Conservation (phyloP, 2,113 vertebrate species). For the Cepphus grylle region DNA sequence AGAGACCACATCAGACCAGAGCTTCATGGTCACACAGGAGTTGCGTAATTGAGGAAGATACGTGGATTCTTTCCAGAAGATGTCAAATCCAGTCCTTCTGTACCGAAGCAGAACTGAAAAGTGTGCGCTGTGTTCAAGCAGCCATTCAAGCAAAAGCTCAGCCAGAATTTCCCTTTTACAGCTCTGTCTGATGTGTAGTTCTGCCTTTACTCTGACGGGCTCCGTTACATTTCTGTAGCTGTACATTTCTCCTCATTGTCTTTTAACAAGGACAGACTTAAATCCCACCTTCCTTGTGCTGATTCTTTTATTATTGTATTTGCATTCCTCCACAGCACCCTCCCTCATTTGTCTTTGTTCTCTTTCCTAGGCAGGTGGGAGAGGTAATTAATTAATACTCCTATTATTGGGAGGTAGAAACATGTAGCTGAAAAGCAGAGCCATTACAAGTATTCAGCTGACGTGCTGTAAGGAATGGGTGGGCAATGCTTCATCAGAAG, state of each 20-base stretch:
- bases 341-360: not conserved
- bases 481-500: not conserved
- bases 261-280: not conserved
- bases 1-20: conserved; percentile 6
- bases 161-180: not conserved
- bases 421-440: not conserved
- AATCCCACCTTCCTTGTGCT: not conserved
- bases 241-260: not conserved
- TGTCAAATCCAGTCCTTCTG: conserved; percentile 40
- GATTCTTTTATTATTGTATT: not conserved
- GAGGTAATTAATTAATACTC: not conserved
- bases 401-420: not conserved
- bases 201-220: not conserved
- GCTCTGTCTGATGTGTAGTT: not conserved
- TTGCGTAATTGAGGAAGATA: conserved; percentile 1
- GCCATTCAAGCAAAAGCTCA: not conserved
- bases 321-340: not conserved
- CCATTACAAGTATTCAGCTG: not conserved
- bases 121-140: not conserved
- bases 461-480: not conserved
- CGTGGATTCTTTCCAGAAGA: conserved; percentile 36
- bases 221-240: not conserved
- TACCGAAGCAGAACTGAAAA: not conserved
- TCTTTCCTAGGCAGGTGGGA: not conserved
- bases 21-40: conserved; percentile 6